Evolutionary conservation across 2,797 vertebrate genomes (phyloP).

Genomic region (Leucoraja ocellata): DNA sequence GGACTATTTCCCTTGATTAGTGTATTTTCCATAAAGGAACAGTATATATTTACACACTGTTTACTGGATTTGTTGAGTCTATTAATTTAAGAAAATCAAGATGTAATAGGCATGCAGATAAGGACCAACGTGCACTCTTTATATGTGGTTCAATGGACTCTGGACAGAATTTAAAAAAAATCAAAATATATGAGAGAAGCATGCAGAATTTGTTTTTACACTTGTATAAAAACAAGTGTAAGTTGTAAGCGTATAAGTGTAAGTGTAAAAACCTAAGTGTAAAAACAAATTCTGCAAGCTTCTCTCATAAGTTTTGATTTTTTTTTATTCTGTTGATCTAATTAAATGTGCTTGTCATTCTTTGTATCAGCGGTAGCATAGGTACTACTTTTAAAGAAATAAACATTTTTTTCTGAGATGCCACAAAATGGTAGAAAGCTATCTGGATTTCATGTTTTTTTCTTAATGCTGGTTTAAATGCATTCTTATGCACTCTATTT

Average conservation of each 20-base stretch:
- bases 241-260: no score
- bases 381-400: neutral
- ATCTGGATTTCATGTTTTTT: neutral
- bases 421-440: neutral
- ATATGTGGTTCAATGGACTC: neutral
- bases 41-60: neutral
- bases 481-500: neutral
- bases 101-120: neutral
- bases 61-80: neutral
- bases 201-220: no score
- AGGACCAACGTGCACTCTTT: neutral
- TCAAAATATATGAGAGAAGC: no score
- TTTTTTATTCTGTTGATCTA: neutral
- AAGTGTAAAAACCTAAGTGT: neutral
- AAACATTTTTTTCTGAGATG: neutral
- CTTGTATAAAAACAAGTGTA: no score
- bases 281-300: neutral
- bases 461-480: neutral
- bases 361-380: neutral
- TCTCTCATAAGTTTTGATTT: no score
- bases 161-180: neutral
- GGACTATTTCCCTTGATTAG: neutral
- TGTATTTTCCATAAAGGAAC: neutral
- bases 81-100: neutral
- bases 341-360: neutral